phyloP scores from a whole-genome alignment of 2,888 invertebrate genomes.

The Megastigmus dorsalis region DNA sequence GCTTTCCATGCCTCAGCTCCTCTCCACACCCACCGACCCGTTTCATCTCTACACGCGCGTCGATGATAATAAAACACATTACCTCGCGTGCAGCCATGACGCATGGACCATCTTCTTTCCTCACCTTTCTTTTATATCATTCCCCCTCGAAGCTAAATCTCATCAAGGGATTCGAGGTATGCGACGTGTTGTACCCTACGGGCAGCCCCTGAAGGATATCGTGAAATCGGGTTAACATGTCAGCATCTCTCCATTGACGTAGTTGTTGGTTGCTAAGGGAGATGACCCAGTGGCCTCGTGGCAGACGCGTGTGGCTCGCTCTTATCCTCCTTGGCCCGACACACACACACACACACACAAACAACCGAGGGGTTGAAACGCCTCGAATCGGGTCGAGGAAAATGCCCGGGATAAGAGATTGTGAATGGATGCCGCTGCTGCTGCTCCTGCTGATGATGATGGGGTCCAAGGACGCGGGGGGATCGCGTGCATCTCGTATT shows the following conservation, averaged over 20 bases:
- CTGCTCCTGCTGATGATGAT: no score
- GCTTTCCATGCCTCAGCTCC: no score
- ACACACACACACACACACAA: neutral
- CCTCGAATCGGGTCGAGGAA: conserved; percentile 55
- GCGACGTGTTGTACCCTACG: no score
- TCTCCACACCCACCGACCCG: no score
- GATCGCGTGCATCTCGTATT: no score
- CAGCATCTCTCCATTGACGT: conserved; percentile 58
- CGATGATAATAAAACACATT: no score
- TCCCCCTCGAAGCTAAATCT: no score
- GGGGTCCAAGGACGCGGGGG: no score
- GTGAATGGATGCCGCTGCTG: neutral
- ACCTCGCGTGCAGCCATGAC: no score
- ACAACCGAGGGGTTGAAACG: conserved; percentile 54
- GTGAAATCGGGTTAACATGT: conserved; percentile 56
- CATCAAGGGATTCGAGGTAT: no score
- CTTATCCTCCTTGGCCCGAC: conserved; percentile 17
- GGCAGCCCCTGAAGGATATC: neutral
- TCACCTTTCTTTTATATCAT: neutral
- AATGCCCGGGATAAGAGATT: neutral
- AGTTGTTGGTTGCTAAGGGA: conserved; percentile 60
- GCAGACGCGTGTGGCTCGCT: conserved; percentile 9
- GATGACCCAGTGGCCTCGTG: conserved; percentile 57
- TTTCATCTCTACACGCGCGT: no score
- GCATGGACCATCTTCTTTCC: no score